phyloP scores from a whole-genome alignment of 1,140 invertebrate species.

The Aphaenogaster rudis region DNA sequence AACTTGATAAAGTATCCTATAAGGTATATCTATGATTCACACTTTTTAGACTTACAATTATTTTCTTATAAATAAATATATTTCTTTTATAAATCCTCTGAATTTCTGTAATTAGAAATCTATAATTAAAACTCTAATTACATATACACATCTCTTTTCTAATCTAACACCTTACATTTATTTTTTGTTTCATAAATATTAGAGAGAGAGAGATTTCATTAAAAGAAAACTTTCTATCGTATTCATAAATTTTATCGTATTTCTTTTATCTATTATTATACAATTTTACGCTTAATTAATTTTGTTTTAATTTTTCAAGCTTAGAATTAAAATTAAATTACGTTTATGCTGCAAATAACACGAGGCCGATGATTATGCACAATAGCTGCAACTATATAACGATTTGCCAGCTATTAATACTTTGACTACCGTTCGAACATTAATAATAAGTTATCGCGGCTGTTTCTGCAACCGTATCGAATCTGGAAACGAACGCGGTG shows the following conservation, averaged over 20 bases:
- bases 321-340: background rate
- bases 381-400: background rate
- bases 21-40: background rate
- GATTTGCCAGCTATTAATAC: background rate
- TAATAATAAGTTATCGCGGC: conserved; percentile 23
- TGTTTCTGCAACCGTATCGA: background rate
- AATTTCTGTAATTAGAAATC: background rate
- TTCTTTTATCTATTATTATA: background rate
- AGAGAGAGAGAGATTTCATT: background rate
- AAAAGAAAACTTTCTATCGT: background rate
- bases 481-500: conserved; percentile 13
- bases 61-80: background rate
- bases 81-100: background rate
- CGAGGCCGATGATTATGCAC: background rate
- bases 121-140: background rate
- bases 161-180: background rate
- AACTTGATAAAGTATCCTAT: background rate
- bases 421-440: background rate
- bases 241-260: background rate
- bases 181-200: conserved; percentile 10
- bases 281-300: conserved; percentile 15
- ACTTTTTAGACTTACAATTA: conserved; percentile 4
- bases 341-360: background rate
- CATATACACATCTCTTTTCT: background rate
- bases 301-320: background rate